Base-by-base conservation (phyloP, 2,113 vertebrate species). In the Alethe diademata region DNA sequence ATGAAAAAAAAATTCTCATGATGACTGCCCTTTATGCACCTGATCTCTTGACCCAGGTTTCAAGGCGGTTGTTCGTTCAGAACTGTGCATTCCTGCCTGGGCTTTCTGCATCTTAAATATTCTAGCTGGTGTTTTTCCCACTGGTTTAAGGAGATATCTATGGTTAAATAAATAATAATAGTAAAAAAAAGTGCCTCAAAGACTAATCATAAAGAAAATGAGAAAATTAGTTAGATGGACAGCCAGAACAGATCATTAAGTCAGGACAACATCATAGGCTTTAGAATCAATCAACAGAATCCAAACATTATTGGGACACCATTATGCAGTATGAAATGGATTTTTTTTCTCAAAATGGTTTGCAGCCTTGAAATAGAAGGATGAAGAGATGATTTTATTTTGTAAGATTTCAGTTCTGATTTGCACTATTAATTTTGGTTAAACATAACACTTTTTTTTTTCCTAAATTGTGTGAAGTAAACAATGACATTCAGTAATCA, bases 1-100 rank as follows among this genome's bases (percentile, higher is more conserved):
- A 92, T 71, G 76, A 85, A 93, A 93, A 94, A 94, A 85, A 92
- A 74, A 57, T 66, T 95, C 96, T 97, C 95, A 82, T 61, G 84
- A 69, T 93, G 93, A 95, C 95, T 97, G 87, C 85, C 84, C 97
- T 97, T 97, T 92, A 95, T 92, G 84, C 79, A 69, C 84, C 85
- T 97, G 96, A 97, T 97, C 97, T 97, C 93, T 93, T 97, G 96
- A 98, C 96, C 96, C 94, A 85, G 88, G 86, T 81, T 96, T 97
- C 96, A 95, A 87, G 88, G 91, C 13, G 3, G 78, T 96, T 96
- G 93, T 87, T 97, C 88, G 13, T 92, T 95, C 78, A 96, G 95
- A 97, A 98, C 85, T 56, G 53, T 72, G 91, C 69, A 82, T 81
- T 93, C 61, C 70, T 90, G 72, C 43, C 96, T 72, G 78, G 78